These are phyloP conservation scores for Eptatretus burgeri DNA, from an alignment of 2,113 vertebrate species.

Conservation along the genomic window DNA sequence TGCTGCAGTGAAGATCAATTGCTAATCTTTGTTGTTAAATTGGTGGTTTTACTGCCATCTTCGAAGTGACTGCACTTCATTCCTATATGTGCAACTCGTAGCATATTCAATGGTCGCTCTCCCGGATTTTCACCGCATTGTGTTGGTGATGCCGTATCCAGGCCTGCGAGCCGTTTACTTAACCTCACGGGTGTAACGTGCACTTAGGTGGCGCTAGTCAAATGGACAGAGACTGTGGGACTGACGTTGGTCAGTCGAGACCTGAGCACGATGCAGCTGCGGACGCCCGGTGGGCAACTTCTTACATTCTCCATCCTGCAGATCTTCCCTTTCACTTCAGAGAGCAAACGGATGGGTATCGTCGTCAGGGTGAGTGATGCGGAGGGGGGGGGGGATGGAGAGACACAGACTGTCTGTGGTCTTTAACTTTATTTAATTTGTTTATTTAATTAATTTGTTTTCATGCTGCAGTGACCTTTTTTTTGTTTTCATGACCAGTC, in stretches of 20 bases:
- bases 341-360: conserved; percentile 94
- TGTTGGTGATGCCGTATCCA: too few species aligned
- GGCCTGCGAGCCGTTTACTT: too few species aligned
- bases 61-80: too few species aligned
- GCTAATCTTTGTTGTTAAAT: too few species aligned
- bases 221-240: conserved; percentile 74
- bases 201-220: conserved; percentile 52
- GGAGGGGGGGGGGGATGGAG: too few species aligned
- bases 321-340: conserved; percentile 42
- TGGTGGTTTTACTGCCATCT: too few species aligned
- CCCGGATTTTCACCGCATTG: too few species aligned
- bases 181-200: too few species aligned
- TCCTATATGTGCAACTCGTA: too few species aligned
- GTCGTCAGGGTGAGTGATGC: conserved; percentile 34
- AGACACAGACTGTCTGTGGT: neutral
- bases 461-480: neutral
- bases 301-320: conserved; percentile 57
- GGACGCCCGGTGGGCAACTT: conserved; percentile 53
- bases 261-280: conserved; percentile 61
- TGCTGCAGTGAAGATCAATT: too few species aligned
- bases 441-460: neutral
- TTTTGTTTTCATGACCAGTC: too few species aligned
- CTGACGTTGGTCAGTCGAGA: conserved; percentile 74
- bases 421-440: neutral
- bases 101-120: too few species aligned